A percentile compares a stretch with the other conserved stretches of the same genome.
These are phyloP conservation scores for Clarias macrocephalus DNA, from an alignment of 2,113 vertebrate species.

Conservation along the genomic window DNA sequence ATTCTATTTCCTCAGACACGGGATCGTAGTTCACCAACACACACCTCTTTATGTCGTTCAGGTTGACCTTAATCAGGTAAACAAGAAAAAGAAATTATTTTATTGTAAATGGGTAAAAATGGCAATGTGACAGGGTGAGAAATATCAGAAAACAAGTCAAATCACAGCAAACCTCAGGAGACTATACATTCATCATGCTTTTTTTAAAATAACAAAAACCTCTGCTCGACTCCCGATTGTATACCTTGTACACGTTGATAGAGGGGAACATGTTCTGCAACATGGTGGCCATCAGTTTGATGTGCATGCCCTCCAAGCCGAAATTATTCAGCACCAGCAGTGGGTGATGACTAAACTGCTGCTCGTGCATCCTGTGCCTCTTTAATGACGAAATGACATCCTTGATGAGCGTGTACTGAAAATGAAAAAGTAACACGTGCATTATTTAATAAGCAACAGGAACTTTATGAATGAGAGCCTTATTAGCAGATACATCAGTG, in stretches of 20 bases:
- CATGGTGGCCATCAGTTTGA: constrained; percentile 91
- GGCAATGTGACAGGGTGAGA: neutral
- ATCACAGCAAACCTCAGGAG: constrained; percentile 70
- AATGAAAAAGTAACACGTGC: neutral
- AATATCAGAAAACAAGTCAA: constrained; percentile 56
- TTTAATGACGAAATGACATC: constrained; percentile 87
- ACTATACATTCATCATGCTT: constrained; percentile 73
- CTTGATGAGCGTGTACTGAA: constrained; percentile 82
- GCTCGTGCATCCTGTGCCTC: constrained; percentile 89
- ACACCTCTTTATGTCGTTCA: constrained; percentile 88
- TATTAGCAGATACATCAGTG: constrained; percentile 60
- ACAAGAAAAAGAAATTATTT: neutral
- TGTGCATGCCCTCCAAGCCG: constrained; percentile 82
- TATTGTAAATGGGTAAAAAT: neutral
- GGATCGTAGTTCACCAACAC: constrained; percentile 82
- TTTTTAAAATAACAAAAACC: neutral
- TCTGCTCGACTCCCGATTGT: fast-evolving
- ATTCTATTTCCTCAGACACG: constrained; percentile 76
- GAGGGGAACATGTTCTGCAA: constrained; percentile 94
- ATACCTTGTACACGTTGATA: constrained; percentile 90
- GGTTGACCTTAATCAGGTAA: constrained; percentile 73
- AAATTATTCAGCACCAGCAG: constrained; percentile 91
- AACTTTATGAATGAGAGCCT: fast-evolving
- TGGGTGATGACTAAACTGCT: constrained; percentile 87
- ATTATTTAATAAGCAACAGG: neutral